These are phyloP conservation scores for Drosophila yakuba DNA, from an alignment of 1,140 invertebrate species.

Conservation along the genomic window DNA sequence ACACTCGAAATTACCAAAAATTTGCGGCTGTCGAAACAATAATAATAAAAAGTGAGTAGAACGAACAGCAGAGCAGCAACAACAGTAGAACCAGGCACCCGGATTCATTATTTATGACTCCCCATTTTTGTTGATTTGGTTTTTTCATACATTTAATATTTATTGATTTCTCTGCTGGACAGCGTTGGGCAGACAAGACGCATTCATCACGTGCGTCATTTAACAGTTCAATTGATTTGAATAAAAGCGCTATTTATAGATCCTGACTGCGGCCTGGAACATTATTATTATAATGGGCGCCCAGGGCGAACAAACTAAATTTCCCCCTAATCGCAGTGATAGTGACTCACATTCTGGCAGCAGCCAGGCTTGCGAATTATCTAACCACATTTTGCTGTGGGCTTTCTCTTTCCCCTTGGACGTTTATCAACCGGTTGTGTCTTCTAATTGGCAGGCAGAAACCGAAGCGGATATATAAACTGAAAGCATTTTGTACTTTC, in stretches of 20 bases:
- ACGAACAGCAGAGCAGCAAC: conserved; percentile 12
- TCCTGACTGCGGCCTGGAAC: conserved; percentile 35
- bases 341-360: conserved; percentile 35
- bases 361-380: conserved; percentile 41
- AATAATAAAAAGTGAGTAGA: conserved; percentile 59
- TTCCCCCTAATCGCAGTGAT: conserved; percentile 10
- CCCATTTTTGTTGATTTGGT: conserved; percentile 34
- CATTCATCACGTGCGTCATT: conserved; percentile 79
- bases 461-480: conserved; percentile 56
- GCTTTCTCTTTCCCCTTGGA: conserved; percentile 57
- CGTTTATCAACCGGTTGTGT: conserved; percentile 55
- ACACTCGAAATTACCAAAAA: conserved; percentile 76
- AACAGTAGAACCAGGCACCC: conserved; percentile 54
- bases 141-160: conserved; percentile 53
- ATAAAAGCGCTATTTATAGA: conserved; percentile 44
- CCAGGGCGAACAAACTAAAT: conserved; percentile 21
- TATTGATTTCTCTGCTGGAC: conserved; percentile 58
- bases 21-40: conserved; percentile 46
- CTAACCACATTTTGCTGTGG: conserved; percentile 25
- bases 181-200: conserved; percentile 44
- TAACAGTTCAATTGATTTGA: conserved; percentile 76
- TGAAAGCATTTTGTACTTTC: conserved; percentile 76
- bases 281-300: conserved; percentile 15
- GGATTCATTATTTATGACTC: conserved; percentile 77
- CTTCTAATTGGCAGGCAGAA: conserved; percentile 52